phyloP scores from a whole-genome alignment of 2,888 invertebrate genomes.

The Metalampra italica region DNA sequence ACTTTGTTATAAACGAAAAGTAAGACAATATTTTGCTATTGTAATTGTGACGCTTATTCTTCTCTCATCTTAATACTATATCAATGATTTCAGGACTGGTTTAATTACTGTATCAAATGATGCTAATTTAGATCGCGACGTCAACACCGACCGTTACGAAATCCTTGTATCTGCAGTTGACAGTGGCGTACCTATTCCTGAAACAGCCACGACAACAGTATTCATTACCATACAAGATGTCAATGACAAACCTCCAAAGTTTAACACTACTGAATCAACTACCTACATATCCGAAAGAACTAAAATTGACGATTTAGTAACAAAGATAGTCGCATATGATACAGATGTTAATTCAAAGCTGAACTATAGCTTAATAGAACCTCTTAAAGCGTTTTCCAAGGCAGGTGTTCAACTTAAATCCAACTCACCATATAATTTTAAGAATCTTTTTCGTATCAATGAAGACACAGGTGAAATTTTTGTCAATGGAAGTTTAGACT shows the following conservation, averaged over 20 bases:
- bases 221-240: constrained; percentile 85
- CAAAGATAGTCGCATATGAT: constrained; percentile 83
- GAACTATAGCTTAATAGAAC: constrained; percentile 83
- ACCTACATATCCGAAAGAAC: constrained; percentile 86
- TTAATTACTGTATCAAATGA: constrained; percentile 85
- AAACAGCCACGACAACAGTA: constrained; percentile 87
- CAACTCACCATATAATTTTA: constrained; percentile 80
- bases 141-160: constrained; percentile 82
- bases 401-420: constrained; percentile 84
- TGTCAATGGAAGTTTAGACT: constrained; percentile 83
- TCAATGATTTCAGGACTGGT: constrained; percentile 76
- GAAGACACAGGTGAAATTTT: constrained; percentile 82
- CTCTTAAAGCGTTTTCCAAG: constrained; percentile 84
- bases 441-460: constrained; percentile 84
- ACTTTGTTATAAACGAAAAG: constrained; percentile 86
- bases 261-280: constrained; percentile 81
- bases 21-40: constrained; percentile 52
- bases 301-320: constrained; percentile 79
- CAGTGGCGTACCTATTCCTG: constrained; percentile 84
- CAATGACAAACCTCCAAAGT: constrained; percentile 90
- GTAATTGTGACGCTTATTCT: too few relatives aligned
- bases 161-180: constrained; percentile 87
- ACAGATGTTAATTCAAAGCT: constrained; percentile 84
- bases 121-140: constrained; percentile 84
- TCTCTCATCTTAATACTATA: not conserved